Base-by-base conservation (phyloP, 2,113 vertebrate genomes). In the Nyctibius bracteatus region DNA sequence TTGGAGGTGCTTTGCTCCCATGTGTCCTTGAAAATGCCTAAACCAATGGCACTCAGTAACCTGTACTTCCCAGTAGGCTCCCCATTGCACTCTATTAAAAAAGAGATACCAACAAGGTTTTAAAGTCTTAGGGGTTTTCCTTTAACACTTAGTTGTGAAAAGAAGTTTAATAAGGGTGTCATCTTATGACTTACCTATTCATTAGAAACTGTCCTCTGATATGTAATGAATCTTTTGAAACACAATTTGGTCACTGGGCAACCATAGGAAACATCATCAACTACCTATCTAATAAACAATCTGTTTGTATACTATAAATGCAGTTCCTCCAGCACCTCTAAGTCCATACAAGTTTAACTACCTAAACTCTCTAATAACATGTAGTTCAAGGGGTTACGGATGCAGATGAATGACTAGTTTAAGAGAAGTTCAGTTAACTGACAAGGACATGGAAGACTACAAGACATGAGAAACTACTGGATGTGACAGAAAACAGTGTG, bases 21-120 rank as follows among this genome's bases (percentile, higher is more conserved):
- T 8, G 20, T 46, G 28, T 14, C 30, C 31, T 62, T 71, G 22
- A 5, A 82, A 92, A 80, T 2, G 3, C 18, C 18, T 51, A 37
- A 63, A 59, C 3, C 8, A 66, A 14, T 10, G 9, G 5, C 33
- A 37, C 6, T 35, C 16, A 68, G 12, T 33, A 77, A 80, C 44
- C 6, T 72, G 8, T 21, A 12, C 6, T 47, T 89, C 44, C 23
- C 44, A 65, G 23, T 55, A 55, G 55, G 14, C 4, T 82, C 27
- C 11, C 20, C 10, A 54, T 8, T 5, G 6, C 12, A 14, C 19
- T 75, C 11, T 67, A 4, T 44, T 25, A 47, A 55, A 30, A 68
- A 33, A 22, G 2, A 13, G 9, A 3, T 23, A 41, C 15, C 25
- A 59, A 19, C 11, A 49, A 80, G 1, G 5, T 3, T 28, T 2